Evolutionary conservation across 2,888 invertebrate species (phyloP), one percentile per base, ranked within the genome.

Genomic region (Eueremaeus valkanovi): DNA sequence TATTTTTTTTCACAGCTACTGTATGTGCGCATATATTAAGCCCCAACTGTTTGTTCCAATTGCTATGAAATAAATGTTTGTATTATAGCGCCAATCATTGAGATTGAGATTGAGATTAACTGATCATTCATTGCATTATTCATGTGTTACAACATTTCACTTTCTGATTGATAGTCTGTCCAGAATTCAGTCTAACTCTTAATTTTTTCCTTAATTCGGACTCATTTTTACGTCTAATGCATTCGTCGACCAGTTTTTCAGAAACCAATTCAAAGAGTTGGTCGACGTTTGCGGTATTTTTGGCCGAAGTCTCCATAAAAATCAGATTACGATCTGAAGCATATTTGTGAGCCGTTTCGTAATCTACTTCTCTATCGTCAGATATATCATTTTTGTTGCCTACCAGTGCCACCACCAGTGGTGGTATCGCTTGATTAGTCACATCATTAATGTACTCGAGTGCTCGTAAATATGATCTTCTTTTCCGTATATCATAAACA

Each of bases 281-380:
- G 63, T 63, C 63, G 33, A 63, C 63, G 31, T 63, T 63, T 29
- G 63, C 5, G 31, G 8, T 29, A 18, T 5, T 31, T 63, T 63
- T 63, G 18, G 63, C 63, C 16, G 63, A 63, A 5, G 63, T 63
- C 18, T 63, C 63, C 63, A 63, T 63, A 63, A 31, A 63, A 16
- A 63, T 8, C 21, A 63, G 16, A 63, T 63, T 63, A 6, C 33
- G 16, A 3, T 29, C 18, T 2, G 31, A 11, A 3, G 33, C 31
- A 18, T 63, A 33, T 27, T 33, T 63, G 3, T 31, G 9, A 3
- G 63, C 33, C 3, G 18, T 33, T 5, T 33, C 33, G n/a, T 13
- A 63, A 2, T 63, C 31, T 3, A 63, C 63, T 31, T 63, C 31
- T 16, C 63, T 29, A 16, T 63, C 63, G 18, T 31, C 18, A 18